Conservation (phyloP, 37 sponge, comb jelly and placozoan genomes). For the Mnemiopsis leidyi region DNA sequence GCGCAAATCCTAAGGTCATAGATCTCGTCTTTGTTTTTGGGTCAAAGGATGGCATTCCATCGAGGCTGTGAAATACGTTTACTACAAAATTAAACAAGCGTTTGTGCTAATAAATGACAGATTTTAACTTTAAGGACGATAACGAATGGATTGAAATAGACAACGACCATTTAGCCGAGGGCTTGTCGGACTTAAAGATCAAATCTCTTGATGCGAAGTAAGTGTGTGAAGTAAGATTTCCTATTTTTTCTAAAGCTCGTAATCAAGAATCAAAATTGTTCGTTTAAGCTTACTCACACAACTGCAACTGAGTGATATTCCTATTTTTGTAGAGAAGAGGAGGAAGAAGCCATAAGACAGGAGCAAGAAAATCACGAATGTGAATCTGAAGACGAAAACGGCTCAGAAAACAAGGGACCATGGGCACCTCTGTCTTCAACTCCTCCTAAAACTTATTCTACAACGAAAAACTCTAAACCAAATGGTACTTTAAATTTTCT, state of each 20-base stretch:
- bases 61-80: no score
- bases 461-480: background rate
- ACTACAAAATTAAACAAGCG: no score
- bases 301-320: no score
- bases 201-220: conserved; percentile 65
- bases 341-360: conserved; percentile 5
- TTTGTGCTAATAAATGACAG: no score
- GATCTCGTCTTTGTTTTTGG: no score
- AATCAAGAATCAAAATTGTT: no score
- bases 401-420: conserved; percentile 25
- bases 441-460: background rate
- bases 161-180: conserved; percentile 42
- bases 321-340: background rate
- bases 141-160: conserved; percentile 50
- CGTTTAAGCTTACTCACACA: no score
- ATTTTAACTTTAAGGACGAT: no score
- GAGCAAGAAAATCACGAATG: conserved; percentile 18
- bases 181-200: conserved; percentile 9
- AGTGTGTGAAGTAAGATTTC: no score
- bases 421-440: conserved; percentile 8
- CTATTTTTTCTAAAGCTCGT: no score
- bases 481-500: background rate
- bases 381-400: background rate
- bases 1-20: no score
- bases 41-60: no score